Conservation (phyloP, 2,113 vertebrate genomes). For the Hemibates koningsi region DNA sequence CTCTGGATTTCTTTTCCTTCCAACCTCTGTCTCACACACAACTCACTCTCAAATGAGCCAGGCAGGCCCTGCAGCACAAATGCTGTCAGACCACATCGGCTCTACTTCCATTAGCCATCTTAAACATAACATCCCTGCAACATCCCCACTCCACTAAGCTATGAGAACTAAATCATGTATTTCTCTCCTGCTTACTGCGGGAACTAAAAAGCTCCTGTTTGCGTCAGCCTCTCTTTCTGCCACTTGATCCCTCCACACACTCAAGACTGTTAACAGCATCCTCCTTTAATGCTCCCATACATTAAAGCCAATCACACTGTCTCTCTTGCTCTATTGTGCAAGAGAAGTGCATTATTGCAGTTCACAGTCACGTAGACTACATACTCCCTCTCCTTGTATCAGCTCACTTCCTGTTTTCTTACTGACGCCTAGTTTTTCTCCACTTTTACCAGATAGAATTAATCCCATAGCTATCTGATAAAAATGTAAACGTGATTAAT, state of each 20-base stretch:
- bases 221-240: background rate
- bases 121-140: background rate
- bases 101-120: constrained; percentile 3
- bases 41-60: constrained; percentile 5
- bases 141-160: background rate
- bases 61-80: constrained; percentile 21
- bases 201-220: background rate
- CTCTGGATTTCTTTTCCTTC: background rate
- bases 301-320: constrained; percentile 4
- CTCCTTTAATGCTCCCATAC: background rate
- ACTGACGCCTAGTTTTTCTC: background rate
- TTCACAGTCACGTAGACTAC: background rate
- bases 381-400: background rate
- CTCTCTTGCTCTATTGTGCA: background rate
- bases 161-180: background rate
- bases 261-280: background rate
- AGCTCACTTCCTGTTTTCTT: background rate
- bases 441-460: background rate
- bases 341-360: background rate
- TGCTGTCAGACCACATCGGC: constrained; percentile 30
- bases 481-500: background rate
- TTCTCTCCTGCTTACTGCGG: background rate
- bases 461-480: background rate
- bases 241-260: background rate
- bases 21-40: background rate